These are phyloP conservation scores for Taenaris catops DNA, from an alignment of 2,888 invertebrate species.

Conservation along the genomic window DNA sequence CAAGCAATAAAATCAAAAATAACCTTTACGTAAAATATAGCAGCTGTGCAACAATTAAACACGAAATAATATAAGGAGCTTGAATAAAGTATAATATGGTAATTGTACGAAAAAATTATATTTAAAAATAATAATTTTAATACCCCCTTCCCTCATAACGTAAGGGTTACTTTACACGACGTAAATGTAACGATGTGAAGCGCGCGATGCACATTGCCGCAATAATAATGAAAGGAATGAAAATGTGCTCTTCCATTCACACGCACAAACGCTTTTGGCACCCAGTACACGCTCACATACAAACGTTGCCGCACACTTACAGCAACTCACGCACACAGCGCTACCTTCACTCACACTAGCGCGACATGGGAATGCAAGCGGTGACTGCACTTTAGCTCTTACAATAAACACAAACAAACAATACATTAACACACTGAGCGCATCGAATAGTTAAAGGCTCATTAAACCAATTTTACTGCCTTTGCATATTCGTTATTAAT, in stretches of 20 bases:
- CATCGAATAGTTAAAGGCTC: conserved; percentile 46
- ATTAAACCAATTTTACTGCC: conserved; percentile 27
- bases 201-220: conserved; percentile 69
- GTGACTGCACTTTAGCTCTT: conserved; percentile 77
- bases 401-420: conserved; percentile 79
- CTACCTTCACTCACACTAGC: conserved; percentile 47
- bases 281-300: conserved; percentile 55
- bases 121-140: conserved; percentile 22
- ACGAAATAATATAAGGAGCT: conserved; percentile 3
- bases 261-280: conserved; percentile 74
- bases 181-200: conserved; percentile 38
- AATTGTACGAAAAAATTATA: conserved; percentile 6
- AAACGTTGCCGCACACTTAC: conserved; percentile 39
- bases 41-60: conserved; percentile 6
- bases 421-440: conserved; percentile 60
- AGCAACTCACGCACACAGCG: conserved; percentile 23
- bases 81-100: neutral
- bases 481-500: conserved; percentile 30
- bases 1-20: conserved; percentile 67
- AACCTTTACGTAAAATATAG: conserved; percentile 38
- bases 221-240: conserved; percentile 72
- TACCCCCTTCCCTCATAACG: conserved; percentile 42
- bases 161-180: conserved; percentile 55
- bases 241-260: conserved; percentile 77
- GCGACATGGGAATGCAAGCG: conserved; percentile 71